Evolutionary conservation across 1,140 invertebrate genomes (phyloP), one percentile per base, ranked within the genome.

Genomic region (Drosophila arizonae): DNA sequence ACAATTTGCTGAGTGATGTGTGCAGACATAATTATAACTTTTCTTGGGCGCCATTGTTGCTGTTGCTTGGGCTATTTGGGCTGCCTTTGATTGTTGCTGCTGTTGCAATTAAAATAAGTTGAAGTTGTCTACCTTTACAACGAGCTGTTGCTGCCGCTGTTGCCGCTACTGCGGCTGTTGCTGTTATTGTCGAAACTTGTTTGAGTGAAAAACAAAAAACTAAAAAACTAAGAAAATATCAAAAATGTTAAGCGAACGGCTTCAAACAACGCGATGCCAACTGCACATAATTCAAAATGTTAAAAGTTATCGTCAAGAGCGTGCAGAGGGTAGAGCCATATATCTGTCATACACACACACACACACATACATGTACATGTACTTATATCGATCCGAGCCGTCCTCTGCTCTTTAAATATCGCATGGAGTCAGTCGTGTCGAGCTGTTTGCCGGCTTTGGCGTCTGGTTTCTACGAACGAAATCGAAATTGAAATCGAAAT

Each of bases 271-370:
- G 58, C 67, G 46, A 70, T 30, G 73, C 63, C 41, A 70, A 73
- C 79, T 87, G 79, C 84, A 82, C 79, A 88, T 88, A 88, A 88
- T 78, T 88, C 79, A 88, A 88, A 88, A 88, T 88, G 84, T 84
- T 88, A 88, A 88, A 88, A 88, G 84, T 88, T 88, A 88, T 89
- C 85, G 84, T 89, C 85, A 89, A 88, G 85, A 80, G 84, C 77
- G 79, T 17, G 43, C 43, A 39, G 36, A 39, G 36, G 11, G 36
- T 45, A n/a, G n/a, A 45, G 43, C 41, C 9, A 13, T 43, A 43
- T 13, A 13, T 43, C 41, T 43, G n/a, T 13, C 41, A 36, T 43
- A 43, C 13, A 43, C 41, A 43, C n/a, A 43, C 13, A 39, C 36
- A 17, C 3, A 17, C 15, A 43, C n/a, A 43, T 45, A 45, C 5